Evolutionary conservation across 2,113 vertebrate genomes (phyloP).

Genomic region (Micromys minutus): DNA sequence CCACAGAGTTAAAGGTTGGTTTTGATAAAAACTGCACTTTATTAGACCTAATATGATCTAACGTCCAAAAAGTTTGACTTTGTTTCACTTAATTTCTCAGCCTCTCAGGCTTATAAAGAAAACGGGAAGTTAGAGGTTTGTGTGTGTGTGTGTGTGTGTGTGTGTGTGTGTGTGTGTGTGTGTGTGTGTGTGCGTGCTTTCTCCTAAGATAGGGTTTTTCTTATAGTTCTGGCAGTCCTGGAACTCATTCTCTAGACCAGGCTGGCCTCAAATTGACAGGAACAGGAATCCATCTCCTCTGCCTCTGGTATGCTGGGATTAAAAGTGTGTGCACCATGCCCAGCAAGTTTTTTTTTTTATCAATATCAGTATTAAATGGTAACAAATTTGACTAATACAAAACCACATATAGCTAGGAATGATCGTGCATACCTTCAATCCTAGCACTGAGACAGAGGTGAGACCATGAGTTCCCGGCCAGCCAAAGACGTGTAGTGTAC

Average conservation of each 20-base stretch:
- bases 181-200: too few species aligned
- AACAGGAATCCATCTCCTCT: background rate
- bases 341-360: background rate
- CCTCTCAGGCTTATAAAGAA: conserved; percentile 15
- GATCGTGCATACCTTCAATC: too few species aligned
- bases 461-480: background rate
- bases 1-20: conserved; percentile 90
- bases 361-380: background rate
- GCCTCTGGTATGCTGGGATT: background rate
- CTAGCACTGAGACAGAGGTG: background rate
- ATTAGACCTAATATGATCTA: background rate
- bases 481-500: background rate
- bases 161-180: too few species aligned
- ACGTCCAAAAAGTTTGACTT: background rate
- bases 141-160: too few species aligned
- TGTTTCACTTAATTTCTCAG: conserved; percentile 22
- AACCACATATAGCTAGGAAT: background rate
- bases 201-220: background rate
- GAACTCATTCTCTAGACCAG: background rate
- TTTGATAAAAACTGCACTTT: background rate
- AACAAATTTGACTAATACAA: background rate
- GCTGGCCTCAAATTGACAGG: background rate
- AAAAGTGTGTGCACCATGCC: background rate
- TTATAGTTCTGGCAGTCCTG: background rate
- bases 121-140: background rate